phyloP scores from a whole-genome alignment of 2,797 vertebrate species.

The Pipistrellus nathusii region DNA sequence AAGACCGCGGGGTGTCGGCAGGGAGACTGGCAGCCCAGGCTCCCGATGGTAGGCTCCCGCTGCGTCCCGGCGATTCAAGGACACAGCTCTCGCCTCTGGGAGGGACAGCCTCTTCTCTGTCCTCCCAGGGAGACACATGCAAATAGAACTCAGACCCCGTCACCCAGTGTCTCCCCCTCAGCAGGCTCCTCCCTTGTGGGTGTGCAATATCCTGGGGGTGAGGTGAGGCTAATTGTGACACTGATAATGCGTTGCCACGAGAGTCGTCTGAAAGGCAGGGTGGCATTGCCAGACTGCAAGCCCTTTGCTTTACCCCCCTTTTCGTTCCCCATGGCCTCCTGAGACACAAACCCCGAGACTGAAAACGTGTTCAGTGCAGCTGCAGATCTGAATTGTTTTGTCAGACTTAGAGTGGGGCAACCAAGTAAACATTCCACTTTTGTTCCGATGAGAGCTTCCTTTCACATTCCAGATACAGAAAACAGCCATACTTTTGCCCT shows the following conservation, averaged over 20 bases:
- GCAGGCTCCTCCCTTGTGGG: background rate
- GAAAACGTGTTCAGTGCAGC: constrained; percentile 40
- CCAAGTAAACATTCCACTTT: constrained; percentile 70
- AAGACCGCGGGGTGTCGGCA: background rate
- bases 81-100: background rate
- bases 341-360: constrained; percentile 18
- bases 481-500: background rate
- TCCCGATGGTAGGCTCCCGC: background rate
- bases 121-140: background rate
- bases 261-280: background rate
- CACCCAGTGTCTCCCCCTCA: background rate
- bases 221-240: background rate
- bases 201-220: background rate
- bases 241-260: background rate
- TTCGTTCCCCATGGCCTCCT: background rate
- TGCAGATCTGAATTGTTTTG: constrained; percentile 70
- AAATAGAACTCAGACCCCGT: constrained; percentile 56
- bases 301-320: background rate
- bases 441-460: constrained; percentile 61
- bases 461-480: constrained; percentile 64
- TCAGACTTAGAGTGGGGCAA: constrained; percentile 69
- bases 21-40: background rate
- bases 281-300: background rate
- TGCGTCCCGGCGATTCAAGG: background rate
- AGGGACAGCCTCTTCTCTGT: background rate